These are phyloP conservation scores for Willowsia nigromaculata DNA, from an alignment of 2,888 invertebrate species.

Conservation along the genomic window DNA sequence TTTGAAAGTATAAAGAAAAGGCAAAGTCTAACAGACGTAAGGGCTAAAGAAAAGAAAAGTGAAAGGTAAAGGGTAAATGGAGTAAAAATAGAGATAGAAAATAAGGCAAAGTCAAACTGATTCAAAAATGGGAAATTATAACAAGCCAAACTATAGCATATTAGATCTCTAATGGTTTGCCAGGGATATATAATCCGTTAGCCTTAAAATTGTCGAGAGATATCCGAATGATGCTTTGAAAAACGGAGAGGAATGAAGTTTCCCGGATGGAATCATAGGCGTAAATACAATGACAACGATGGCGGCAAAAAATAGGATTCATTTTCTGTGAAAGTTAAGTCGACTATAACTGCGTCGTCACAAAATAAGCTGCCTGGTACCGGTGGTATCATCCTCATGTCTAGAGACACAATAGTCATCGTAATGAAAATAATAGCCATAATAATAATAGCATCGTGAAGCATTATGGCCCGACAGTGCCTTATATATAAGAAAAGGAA, in stretches of 20 bases:
- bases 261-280: not conserved
- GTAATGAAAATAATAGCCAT: constrained; percentile 25
- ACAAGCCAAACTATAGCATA: not conserved
- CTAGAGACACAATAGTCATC: constrained; percentile 3
- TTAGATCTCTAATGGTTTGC: too few relatives aligned
- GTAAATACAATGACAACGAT: not conserved
- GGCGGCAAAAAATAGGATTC: not conserved
- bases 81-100: constrained; percentile 42
- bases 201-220: not conserved
- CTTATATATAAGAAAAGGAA: not conserved
- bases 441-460: constrained; percentile 3
- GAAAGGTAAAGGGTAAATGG: constrained; percentile 21
- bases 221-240: not conserved
- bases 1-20: not conserved
- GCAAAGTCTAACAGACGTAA: not conserved
- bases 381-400: not conserved
- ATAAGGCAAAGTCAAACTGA: not conserved
- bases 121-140: constrained; percentile 6
- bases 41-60: not conserved
- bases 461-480: not conserved
- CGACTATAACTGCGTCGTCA: not conserved
- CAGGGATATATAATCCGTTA: not conserved
- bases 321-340: not conserved
- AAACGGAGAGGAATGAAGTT: not conserved
- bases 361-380: not conserved